Percentiles rank a stretch among this genome's conserved stretches.
phyloP scores from a whole-genome alignment of 2,797 vertebrate species.

The Myotis daubentonii region DNA sequence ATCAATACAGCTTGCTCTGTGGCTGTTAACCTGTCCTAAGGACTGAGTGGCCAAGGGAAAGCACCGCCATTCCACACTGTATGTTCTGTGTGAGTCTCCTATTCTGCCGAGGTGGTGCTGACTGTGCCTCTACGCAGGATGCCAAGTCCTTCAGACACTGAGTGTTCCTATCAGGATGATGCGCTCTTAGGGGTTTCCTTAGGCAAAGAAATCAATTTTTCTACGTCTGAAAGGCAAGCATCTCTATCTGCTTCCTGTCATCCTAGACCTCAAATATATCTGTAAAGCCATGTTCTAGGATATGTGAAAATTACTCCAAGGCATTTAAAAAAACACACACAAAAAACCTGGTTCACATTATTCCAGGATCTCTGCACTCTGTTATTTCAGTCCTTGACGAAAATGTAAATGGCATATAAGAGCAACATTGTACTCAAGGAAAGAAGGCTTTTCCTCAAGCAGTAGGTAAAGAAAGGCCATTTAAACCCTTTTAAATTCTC shows the following conservation, averaged over 20 bases:
- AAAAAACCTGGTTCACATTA: conserved; percentile 28
- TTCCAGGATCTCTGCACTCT: conserved; percentile 32
- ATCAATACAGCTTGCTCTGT: not conserved
- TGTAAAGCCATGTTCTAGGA: not conserved
- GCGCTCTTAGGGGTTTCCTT: not conserved
- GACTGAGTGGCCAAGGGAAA: not conserved
- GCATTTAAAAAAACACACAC: not conserved
- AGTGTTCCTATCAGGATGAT: not conserved
- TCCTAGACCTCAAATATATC: not conserved
- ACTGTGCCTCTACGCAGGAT: not conserved
- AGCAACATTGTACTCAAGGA: conserved; percentile 32
- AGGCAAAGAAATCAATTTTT: conserved; percentile 19
- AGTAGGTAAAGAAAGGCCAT: conserved; percentile 47
- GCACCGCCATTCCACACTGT: not conserved
- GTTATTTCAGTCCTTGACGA: conserved; percentile 43
- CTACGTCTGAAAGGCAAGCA: conserved; percentile 16
- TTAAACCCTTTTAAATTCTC: conserved; percentile 65
- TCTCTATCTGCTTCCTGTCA: conserved; percentile 48
- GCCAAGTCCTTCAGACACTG: not conserved
- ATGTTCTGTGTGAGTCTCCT: not conserved
- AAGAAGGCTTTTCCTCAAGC: conserved; percentile 33
- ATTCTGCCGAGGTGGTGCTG: not conserved
- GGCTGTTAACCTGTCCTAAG: not conserved
- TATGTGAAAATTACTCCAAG: conserved; percentile 57
- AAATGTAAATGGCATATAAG: conserved; percentile 66